These are phyloP conservation scores for Threskiornis aethiopicus DNA, from an alignment of 2,797 vertebrate species.

Conservation along the genomic window DNA sequence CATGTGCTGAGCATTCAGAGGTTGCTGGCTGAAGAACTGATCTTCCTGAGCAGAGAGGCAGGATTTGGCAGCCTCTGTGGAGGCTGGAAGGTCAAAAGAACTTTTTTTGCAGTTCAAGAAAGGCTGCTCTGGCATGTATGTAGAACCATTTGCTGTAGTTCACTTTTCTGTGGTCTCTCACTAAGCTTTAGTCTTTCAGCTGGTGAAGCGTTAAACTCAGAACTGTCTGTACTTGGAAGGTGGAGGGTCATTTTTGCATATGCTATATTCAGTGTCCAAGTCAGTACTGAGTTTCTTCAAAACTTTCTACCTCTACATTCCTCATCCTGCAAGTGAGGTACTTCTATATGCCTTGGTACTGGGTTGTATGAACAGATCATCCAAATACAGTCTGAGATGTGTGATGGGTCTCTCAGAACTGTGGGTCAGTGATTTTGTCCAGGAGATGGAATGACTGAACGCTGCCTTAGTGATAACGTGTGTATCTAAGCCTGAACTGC, in stretches of 20 bases:
- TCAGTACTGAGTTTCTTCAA: background rate
- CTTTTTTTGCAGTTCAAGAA: background rate
- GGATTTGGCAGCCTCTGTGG: background rate
- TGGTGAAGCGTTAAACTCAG: background rate
- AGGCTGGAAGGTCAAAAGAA: background rate
- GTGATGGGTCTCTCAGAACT: background rate
- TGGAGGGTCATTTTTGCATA: background rate
- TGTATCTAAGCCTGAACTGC: background rate
- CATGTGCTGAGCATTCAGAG: background rate
- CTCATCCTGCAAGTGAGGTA: background rate
- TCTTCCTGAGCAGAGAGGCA: background rate
- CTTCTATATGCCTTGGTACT: background rate
- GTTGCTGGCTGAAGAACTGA: background rate
- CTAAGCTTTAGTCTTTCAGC: background rate
- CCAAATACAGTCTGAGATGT: background rate
- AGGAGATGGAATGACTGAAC: background rate
- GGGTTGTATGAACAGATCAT: background rate
- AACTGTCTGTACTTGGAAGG: background rate
- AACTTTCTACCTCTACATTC: background rate
- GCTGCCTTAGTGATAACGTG: rapidly evolving
- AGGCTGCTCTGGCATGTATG: background rate
- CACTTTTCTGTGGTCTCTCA: background rate
- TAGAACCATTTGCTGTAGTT: background rate
- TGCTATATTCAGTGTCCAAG: background rate
- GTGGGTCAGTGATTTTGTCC: background rate